Evolutionary conservation across 1,140 invertebrate genomes (phyloP), one percentile per base, ranked within the genome.

Genomic region (Cydia splendana): DNA sequence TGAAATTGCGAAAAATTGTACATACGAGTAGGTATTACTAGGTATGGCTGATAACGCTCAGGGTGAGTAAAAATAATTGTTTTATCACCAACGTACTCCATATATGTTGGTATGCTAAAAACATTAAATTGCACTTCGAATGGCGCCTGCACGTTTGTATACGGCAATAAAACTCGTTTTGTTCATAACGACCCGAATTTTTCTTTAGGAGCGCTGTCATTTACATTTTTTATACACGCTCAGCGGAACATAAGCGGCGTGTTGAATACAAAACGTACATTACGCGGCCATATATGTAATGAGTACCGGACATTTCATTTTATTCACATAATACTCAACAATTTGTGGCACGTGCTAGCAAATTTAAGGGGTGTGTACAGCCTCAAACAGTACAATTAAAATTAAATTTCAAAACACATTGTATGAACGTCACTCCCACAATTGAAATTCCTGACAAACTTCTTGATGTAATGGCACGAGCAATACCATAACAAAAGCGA

Each of bases 151-250:
- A 79, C 77, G 65, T 78, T 85, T 82, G 82, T 75, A 67, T 78
- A 75, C 38, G 69, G 82, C 82, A 85, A 82, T 85, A 82, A 86
- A 80, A 81, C 65, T 51, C 71, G 67, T 71, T 73, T 78, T 76
- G 78, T 42, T 79, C 76, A 76, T 76, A 80, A 79, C 53, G 75
- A n/a, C 51, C 45, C 77, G 62, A 78, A 80, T 80, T 84, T 82
- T 85, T 81, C 67, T 77, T 67, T 77, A 82, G 81, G 82, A 81
- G 77, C 71, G 80, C 75, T 82, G 74, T 82, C 76, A 81, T 82
- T 87, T 76, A 78, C 73, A 83, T 53, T 51, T 76, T 75, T 65
- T 76, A 71, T 18, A 30, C 45, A 51, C 67, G 34, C 67, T 45
- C 34, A 71, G 67, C n/a, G 67, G 30, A 45, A 71, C 67, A 71